These are phyloP conservation scores for Diabrotica virgifera DNA, from an alignment of 1,140 invertebrate species.

Conservation along the genomic window DNA sequence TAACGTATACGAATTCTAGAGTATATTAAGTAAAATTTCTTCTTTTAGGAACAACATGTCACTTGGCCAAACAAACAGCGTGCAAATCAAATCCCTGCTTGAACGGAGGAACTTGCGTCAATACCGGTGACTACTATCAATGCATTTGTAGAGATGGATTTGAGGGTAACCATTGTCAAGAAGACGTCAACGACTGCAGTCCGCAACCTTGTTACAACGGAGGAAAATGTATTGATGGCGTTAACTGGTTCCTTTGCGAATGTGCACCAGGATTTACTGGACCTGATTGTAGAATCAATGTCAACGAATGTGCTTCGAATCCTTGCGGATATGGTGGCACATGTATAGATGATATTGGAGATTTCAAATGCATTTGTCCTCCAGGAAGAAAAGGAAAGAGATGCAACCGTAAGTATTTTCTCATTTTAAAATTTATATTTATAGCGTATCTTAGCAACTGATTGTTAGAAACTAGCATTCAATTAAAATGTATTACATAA, in stretches of 20 bases:
- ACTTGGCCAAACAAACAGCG: conserved; percentile 67
- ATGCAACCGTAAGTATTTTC: conserved; percentile 55
- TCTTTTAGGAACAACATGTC: conserved; percentile 61
- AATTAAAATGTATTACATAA: neutral
- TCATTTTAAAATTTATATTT: too few species aligned
- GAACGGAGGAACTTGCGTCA: conserved; percentile 74
- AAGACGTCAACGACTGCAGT: conserved; percentile 65
- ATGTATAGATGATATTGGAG: conserved; percentile 73
- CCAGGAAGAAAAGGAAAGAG: conserved; percentile 68
- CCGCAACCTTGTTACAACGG: conserved; percentile 70
- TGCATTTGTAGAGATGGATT: conserved; percentile 68
- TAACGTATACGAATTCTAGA: too few species aligned
- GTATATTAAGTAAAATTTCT: neutral
- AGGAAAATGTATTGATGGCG: conserved; percentile 75
- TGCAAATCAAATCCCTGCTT: conserved; percentile 68
- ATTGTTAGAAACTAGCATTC: too few species aligned
- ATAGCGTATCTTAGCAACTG: too few species aligned
- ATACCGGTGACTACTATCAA: conserved; percentile 65
- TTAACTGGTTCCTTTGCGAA: conserved; percentile 73
- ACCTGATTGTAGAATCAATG: conserved; percentile 68
- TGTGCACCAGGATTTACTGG: conserved; percentile 75
- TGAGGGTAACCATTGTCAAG: conserved; percentile 60
- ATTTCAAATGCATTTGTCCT: conserved; percentile 79
- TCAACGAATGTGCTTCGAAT: conserved; percentile 73
- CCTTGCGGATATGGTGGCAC: conserved; percentile 84